Evolutionary conservation across 2,113 vertebrate species (phyloP), one percentile per base, ranked within the genome.

Genomic region (Ibidorhyncha struthersii): DNA sequence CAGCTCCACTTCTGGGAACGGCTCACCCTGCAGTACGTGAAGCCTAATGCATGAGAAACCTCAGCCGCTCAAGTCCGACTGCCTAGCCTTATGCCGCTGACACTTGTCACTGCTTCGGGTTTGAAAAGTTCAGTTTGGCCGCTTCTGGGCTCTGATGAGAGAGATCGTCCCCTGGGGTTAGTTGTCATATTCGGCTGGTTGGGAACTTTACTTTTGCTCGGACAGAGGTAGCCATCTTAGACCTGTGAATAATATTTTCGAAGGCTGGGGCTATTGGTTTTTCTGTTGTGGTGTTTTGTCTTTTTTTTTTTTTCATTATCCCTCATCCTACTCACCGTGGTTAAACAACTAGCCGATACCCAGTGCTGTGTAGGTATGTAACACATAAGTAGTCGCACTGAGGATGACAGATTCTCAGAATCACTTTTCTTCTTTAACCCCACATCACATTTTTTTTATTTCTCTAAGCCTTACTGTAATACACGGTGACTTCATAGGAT

Each of bases 1-100:
- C 90, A 92, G 87, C 96, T 96, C 95, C 22, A 67, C 85, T 82
- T 21, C 94, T 97, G 97, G 97, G 97, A 96, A 89, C 8, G 67
- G 96, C 96, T 98, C 93, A 53, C 90, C 95, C 90, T 91, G 49
- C 91, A 36, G 89, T 92, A 29, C 32, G n/a, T 56, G 91, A 59
- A 95, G 91, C 86, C 91, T 81, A 43, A 59, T 34, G 97, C 95
- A 17, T 34, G 96, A 53, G 96, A 79, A 76, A 63, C 58, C 89
- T 52, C 13, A 20, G 72, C 18, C 5, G 19, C 81, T 82, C 80
- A 45, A 83, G 91, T 61, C 59, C 3, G 50, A 87, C 93, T 27
- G 90, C 94, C 88, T 63, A 17, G 56, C 78, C 14, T 32, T 21
- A 3, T 70, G 91, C 41, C 1, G 19, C 62, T 92, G 92, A 38